phyloP scores from a whole-genome alignment of 2,888 invertebrate species.

The Dicroscelio sp. region DNA sequence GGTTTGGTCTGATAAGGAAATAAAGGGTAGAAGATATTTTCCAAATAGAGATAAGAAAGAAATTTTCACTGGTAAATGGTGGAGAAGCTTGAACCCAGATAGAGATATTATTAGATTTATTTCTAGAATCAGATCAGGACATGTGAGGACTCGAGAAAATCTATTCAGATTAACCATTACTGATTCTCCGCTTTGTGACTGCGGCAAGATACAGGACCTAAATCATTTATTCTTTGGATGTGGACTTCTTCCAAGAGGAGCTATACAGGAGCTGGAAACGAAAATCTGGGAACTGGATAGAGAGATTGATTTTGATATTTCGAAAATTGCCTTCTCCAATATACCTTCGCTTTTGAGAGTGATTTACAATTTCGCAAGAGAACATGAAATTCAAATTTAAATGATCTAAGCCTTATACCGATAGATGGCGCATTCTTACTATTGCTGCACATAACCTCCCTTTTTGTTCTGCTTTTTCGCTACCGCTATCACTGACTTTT shows the following conservation, averaged over 20 bases:
- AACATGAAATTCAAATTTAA: conserved; percentile 7
- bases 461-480: too few species aligned
- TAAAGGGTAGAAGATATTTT: conserved; percentile 31
- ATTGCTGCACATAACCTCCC: too few species aligned
- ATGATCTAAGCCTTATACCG: too few species aligned
- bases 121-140: conserved; percentile 27
- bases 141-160: conserved; percentile 24
- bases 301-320: background rate
- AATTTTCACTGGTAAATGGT: conserved; percentile 18
- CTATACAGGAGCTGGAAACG: background rate
- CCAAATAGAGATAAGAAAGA: conserved; percentile 24
- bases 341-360: background rate
- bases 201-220: background rate
- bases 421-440: too few species aligned
- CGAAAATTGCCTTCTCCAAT: conserved; percentile 25
- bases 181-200: background rate
- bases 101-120: conserved; percentile 15
- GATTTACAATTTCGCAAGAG: background rate
- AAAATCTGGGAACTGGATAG: background rate
- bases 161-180: background rate
- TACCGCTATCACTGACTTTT: too few species aligned
- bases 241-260: background rate
- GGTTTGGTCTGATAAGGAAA: conserved; percentile 8
- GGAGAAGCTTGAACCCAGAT: conserved; percentile 6
- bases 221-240: background rate